These are phyloP conservation scores for Conopomorpha cramerella DNA, from an alignment of 1,140 invertebrate genomes.

Conservation along the genomic window DNA sequence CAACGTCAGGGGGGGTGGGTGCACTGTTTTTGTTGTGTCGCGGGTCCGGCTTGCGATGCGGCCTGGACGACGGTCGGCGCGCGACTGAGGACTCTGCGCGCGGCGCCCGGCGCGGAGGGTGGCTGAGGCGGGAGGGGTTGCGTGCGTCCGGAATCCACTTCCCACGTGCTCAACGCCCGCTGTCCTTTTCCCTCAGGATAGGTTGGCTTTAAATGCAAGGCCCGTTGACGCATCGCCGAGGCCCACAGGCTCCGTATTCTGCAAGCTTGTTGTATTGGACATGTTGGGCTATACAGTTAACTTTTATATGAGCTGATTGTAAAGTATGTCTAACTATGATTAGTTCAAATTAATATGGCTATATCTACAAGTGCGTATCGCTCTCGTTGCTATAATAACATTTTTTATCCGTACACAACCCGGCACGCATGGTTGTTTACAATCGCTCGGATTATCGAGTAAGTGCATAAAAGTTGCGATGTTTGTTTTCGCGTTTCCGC, in stretches of 20 bases:
- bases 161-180: conserved; percentile 45
- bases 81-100: conserved; percentile 45
- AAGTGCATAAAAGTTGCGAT: conserved; percentile 9
- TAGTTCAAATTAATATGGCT: conserved; percentile 10
- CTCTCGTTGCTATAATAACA: too few relatives aligned
- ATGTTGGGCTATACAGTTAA: conserved; percentile 34
- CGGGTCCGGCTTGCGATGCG: conserved; percentile 16
- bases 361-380: too few relatives aligned
- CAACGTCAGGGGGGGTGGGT: conserved; percentile 50
- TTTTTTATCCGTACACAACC: too few relatives aligned
- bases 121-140: conserved; percentile 26
- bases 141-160: conserved; percentile 56
- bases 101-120: conserved; percentile 20
- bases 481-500: conserved; percentile 21
- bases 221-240: conserved; percentile 33
- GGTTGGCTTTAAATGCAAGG: conserved; percentile 51
- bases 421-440: too few relatives aligned
- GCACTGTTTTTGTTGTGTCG: conserved; percentile 9
- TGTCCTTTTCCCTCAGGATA: conserved; percentile 49
- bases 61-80: conserved; percentile 40
- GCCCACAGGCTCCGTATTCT: conserved; percentile 30
- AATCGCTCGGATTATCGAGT: too few relatives aligned
- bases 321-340: conserved; percentile 21
- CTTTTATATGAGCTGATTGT: conserved; percentile 35
- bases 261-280: conserved; percentile 49